Conservation (phyloP, 2,113 vertebrate species). For the Trematomus loennbergii region DNA sequence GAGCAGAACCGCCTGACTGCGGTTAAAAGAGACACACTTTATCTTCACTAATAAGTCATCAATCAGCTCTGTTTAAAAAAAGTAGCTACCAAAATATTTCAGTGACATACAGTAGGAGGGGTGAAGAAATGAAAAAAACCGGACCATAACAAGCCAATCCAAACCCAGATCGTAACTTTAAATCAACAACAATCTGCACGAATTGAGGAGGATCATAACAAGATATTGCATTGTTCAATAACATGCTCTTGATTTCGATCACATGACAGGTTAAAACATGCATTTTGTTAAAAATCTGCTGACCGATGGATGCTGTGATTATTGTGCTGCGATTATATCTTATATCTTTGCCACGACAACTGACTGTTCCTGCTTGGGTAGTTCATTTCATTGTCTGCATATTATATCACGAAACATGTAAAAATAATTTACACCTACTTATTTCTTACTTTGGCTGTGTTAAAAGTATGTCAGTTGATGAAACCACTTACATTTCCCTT, state of each 20-base stretch:
- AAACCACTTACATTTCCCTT: neutral
- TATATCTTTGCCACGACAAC: neutral
- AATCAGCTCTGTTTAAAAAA: neutral
- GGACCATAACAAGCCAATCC: neutral
- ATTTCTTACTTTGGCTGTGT: neutral
- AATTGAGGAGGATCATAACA: conserved; percentile 5
- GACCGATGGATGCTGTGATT: conserved; percentile 16
- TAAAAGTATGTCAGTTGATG: neutral
- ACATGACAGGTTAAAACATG: conserved; percentile 10
- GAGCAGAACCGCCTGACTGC: neutral
- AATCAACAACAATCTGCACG: conserved; percentile 11
- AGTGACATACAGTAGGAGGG: neutral
- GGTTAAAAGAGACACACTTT: neutral
- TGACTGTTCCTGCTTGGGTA: neutral
- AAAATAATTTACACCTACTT: no score
- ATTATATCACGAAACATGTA: neutral
- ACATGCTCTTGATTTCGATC: neutral
- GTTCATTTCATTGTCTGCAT: neutral
- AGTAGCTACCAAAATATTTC: neutral
- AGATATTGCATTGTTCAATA: conserved; percentile 10
- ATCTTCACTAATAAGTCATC: neutral
- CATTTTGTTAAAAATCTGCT: conserved; percentile 1
- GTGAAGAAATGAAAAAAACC: neutral
- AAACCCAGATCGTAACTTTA: neutral
- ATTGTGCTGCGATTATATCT: neutral